Evolutionary conservation across 1,140 invertebrate species (phyloP).

Genomic region (Conus ventricosus): DNA sequence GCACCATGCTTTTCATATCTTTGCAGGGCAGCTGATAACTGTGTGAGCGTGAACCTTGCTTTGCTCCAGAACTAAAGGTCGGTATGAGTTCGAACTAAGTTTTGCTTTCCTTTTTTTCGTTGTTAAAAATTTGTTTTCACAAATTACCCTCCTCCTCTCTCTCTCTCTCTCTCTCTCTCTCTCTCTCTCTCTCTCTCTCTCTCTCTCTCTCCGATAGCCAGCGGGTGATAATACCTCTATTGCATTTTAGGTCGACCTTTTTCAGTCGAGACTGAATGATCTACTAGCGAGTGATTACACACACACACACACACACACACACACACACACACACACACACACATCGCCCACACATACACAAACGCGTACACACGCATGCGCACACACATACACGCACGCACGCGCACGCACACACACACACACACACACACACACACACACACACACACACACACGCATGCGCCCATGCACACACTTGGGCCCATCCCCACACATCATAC

Average conservation of each 20-base stretch:
- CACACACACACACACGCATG: background rate
- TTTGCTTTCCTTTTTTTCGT: too few species aligned
- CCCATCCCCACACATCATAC: too few species aligned
- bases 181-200: too few species aligned
- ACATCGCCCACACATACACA: background rate
- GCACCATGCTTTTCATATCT: too few species aligned
- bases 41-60: too few species aligned
- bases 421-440: background rate
- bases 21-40: too few species aligned
- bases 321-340: background rate
- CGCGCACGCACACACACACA: background rate
- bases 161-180: too few species aligned
- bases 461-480: background rate
- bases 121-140: too few species aligned
- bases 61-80: too few species aligned
- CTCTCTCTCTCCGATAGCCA: too few species aligned
- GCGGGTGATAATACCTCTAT: background rate
- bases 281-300: background rate
- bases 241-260: background rate
- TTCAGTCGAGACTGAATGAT: background rate
- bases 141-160: too few species aligned
- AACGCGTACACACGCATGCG: background rate
- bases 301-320: constrained; percentile 16
- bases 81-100: too few species aligned
- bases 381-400: background rate